phyloP scores from a whole-genome alignment of 2,797 vertebrate species.

The Acestrorhynchus altus region DNA sequence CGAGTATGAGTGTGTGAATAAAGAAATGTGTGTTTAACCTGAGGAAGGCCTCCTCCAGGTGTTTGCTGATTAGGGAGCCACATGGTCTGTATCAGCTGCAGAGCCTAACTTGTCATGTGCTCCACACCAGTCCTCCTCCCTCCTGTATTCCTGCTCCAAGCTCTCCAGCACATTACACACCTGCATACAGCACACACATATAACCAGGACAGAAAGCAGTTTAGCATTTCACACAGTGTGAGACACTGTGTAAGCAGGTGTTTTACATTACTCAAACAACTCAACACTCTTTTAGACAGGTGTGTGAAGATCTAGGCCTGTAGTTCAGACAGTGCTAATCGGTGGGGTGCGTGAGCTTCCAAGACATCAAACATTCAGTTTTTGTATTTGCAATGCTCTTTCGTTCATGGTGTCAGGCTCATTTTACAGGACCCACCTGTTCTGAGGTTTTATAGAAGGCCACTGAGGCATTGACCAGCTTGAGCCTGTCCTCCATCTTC shows the following conservation, averaged over 20 bases:
- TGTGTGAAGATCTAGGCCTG: too few species aligned
- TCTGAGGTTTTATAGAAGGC: constrained; percentile 98
- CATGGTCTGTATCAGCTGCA: constrained; percentile 85
- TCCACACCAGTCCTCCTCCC: constrained; percentile 97
- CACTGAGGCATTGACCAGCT: constrained; percentile 95
- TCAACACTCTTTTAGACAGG: too few species aligned
- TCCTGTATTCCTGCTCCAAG: constrained; percentile 92
- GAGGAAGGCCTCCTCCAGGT: constrained; percentile 97
- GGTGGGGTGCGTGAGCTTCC: too few species aligned
- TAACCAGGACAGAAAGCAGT: background rate
- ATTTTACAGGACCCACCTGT: constrained; percentile 81
- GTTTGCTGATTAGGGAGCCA: constrained; percentile 95
- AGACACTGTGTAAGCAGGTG: too few species aligned
- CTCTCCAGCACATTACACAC: constrained; percentile 93
- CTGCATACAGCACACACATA: constrained; percentile 67
- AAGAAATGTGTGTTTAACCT: constrained; percentile 75
- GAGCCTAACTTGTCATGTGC: constrained; percentile 88
- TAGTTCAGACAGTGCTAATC: too few species aligned
- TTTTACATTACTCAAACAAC: too few species aligned
- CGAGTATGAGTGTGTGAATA: constrained; percentile 6
- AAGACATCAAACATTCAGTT: background rate
- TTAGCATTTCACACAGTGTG: background rate
- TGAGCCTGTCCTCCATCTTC: constrained; percentile 95
- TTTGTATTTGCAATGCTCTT: background rate
- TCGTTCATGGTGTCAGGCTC: background rate